Evolutionary conservation across 2,797 vertebrate genomes (phyloP), one percentile per base, ranked within the genome.

Genomic region (Neosalanx taihuensis): DNA sequence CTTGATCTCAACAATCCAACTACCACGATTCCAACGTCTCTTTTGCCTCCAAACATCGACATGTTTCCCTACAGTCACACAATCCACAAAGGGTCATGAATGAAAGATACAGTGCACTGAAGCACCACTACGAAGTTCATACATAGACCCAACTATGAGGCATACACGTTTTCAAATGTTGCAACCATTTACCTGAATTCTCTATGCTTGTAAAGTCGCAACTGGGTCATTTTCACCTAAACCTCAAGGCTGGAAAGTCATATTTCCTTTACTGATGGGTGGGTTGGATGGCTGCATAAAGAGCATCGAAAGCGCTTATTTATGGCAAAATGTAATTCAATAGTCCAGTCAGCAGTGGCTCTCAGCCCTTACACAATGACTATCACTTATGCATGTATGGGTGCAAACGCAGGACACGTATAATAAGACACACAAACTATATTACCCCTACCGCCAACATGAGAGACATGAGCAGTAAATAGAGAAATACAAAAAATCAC

Each of bases 391-490:
- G 35, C 41, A 67, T 31, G 49, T 49, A 49, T 67, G 46, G 46
- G 46, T 33, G 65, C 49, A 61, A 46, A n/a, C 31, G 18, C 51
- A 20, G 51, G 51, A 68, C 67, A 70, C 51, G 73, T 81, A 73
- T 85, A 86, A 87, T 84, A 86, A 86, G 84, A 84, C 79, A 81
- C 74, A 86, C 85, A 87, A 87, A 86, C 83, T 83, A 83, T 82
- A 88, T 87, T 76, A 83, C 82, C 79, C 85, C 81, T 85, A 77
- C 84, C 82, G 65, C 71, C 83, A 57, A 71, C 9, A 74, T 71
- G 56, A 81, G 69, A 71, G 76, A 77, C 81, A 64, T 64, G 23
- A 68, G 79, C 77, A 84, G 83, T 85, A 86, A 87, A 85, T 76
- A 82, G 76, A 67, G 81, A 82, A 88, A 84, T 74, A 79, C 73